phyloP scores from a whole-genome alignment of 1,140 invertebrate genomes.

The Drosophila ercepeae region DNA sequence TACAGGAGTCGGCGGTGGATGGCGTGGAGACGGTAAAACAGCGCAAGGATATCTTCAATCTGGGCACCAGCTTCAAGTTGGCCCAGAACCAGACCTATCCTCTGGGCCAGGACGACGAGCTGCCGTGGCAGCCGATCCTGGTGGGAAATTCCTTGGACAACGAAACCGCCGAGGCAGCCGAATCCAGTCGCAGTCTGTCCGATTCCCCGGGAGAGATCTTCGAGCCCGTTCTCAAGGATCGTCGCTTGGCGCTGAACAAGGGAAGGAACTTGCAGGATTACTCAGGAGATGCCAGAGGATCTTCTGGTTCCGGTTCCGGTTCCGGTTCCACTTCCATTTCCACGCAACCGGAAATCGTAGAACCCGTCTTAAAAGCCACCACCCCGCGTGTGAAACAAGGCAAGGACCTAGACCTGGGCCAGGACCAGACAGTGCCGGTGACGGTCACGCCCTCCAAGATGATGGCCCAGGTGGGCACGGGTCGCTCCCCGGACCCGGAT shows the following conservation, averaged over 20 bases:
- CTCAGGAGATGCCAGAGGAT: conserved; percentile 10
- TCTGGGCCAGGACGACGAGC: conserved; percentile 70
- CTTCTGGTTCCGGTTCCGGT: not conserved
- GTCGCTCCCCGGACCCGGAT: conserved; percentile 36
- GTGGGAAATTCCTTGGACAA: conserved; percentile 85
- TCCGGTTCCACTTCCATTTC: not conserved
- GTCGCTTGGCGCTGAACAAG: conserved; percentile 48
- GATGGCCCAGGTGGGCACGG: conserved; percentile 46
- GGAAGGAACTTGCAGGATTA: conserved; percentile 78
- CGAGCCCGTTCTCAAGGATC: conserved; percentile 76
- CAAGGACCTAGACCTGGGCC: conserved; percentile 72
- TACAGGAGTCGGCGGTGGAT: conserved; percentile 69
- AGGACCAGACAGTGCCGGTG: not conserved
- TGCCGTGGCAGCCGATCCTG: conserved; percentile 84
- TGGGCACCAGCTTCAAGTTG: conserved; percentile 78
- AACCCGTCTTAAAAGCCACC: conserved; percentile 88
- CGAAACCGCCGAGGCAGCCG: conserved; percentile 83
- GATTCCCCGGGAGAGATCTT: conserved; percentile 82
- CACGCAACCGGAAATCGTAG: conserved; percentile 86
- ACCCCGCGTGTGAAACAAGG: conserved; percentile 84
- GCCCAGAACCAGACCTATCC: conserved; percentile 69
- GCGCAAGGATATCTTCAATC: conserved; percentile 76
- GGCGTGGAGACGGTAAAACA: conserved; percentile 73
- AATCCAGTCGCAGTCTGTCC: conserved; percentile 87
- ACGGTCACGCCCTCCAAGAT: conserved; percentile 39